Percentiles rank a stretch among this genome's conserved stretches.
phyloP scores from a whole-genome alignment of 2,888 invertebrate genomes.

The Hedya salicella region DNA sequence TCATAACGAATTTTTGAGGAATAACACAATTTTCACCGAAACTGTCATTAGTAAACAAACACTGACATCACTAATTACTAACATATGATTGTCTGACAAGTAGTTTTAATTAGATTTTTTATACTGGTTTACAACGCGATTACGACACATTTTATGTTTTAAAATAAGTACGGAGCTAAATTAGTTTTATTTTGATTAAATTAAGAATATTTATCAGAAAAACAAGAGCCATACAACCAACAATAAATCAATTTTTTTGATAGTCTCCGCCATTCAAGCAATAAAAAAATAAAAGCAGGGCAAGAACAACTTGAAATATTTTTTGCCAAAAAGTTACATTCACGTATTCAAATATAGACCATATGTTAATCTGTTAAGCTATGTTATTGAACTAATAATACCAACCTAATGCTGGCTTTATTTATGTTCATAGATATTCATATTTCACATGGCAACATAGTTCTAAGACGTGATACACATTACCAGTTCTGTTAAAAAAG shows the following conservation, averaged over 20 bases:
- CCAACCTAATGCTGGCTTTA: slow-evolving; percentile 1
- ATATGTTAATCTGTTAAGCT: fast-evolving
- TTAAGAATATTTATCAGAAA: slow-evolving; percentile 12
- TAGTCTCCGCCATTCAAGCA: slow-evolving; percentile 38
- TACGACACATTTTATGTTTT: slow-evolving; percentile 39
- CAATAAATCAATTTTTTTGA: slow-evolving; percentile 43
- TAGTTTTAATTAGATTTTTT: slow-evolving; percentile 60
- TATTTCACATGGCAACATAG: slow-evolving; percentile 35
- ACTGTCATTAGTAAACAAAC: slow-evolving; percentile 80
- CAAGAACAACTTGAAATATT: slow-evolving; percentile 39
- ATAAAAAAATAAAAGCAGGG: slow-evolving; percentile 42
- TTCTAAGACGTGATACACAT: not conserved
- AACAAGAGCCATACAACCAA: slow-evolving; percentile 15
- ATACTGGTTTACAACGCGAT: slow-evolving; percentile 42
- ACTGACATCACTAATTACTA: slow-evolving; percentile 80
- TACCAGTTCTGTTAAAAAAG: not conserved
- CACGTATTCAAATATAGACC: not conserved
- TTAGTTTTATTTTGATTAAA: slow-evolving; percentile 11
- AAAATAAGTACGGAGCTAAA: slow-evolving; percentile 15
- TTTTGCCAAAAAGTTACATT: slow-evolving; percentile 19
- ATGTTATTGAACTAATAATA: not conserved
- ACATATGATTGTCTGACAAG: slow-evolving; percentile 81
- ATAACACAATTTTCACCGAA: slow-evolving; percentile 51
- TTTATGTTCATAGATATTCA: slow-evolving; percentile 9
- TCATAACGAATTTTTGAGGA: slow-evolving; percentile 64